These are phyloP conservation scores for Pangasius sanitwongsei DNA, from an alignment of 2,797 vertebrate genomes.

Conservation along the genomic window DNA sequence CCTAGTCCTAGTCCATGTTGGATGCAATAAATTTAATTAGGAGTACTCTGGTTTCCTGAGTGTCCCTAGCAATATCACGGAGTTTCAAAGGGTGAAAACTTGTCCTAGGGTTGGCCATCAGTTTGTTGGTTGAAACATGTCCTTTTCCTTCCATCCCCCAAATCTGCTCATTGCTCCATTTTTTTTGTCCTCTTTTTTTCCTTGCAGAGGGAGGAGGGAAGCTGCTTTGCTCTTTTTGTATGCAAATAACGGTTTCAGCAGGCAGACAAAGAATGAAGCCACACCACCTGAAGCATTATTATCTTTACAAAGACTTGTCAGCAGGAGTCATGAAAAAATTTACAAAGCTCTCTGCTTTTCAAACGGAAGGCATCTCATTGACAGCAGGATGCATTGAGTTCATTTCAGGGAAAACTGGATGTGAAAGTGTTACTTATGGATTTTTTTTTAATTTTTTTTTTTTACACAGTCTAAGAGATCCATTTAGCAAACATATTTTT, in stretches of 20 bases:
- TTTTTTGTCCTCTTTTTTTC: too few species aligned
- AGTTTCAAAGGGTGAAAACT: neutral
- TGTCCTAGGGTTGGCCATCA: neutral
- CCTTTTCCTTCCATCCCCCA: constrained; percentile 15
- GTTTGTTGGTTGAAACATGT: neutral
- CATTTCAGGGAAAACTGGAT: neutral
- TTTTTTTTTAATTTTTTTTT: neutral
- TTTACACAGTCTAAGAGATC: neutral
- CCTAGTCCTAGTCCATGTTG: neutral
- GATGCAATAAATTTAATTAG: too few species aligned
- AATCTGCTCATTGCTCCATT: constrained; percentile 1
- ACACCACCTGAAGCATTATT: constrained; percentile 34
- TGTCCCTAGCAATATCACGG: neutral
- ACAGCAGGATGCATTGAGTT: neutral
- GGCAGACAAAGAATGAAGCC: constrained; percentile 43
- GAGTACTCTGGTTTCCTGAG: neutral
- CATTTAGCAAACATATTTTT: neutral
- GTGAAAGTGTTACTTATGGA: neutral
- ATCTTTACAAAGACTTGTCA: neutral
- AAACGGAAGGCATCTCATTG: neutral
- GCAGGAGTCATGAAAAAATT: neutral
- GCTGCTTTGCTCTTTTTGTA: constrained; percentile 45
- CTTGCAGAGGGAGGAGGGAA: neutral
- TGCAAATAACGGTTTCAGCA: constrained; percentile 51
- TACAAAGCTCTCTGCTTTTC: neutral